Conservation (phyloP, 2,888 invertebrate species). For the Aquatica leii region DNA sequence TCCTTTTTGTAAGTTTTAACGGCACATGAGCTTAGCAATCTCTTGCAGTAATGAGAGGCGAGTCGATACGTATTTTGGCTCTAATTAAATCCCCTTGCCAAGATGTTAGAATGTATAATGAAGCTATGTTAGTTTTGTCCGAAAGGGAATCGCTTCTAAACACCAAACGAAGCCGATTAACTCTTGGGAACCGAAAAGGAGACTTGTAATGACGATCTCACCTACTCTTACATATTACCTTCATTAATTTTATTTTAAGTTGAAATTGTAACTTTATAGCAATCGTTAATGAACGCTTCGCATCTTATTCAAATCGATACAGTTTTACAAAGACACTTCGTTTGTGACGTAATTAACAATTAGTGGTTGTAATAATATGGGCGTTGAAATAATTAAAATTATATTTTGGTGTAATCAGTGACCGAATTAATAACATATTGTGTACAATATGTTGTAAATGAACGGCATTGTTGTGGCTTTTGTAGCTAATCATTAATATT, state of each 20-base stretch:
- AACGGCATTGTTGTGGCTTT: background rate
- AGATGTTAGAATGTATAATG: conserved; percentile 47
- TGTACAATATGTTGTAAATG: background rate
- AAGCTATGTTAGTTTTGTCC: conserved; percentile 44
- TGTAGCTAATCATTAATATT: no score
- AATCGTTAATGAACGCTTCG: conserved; percentile 40
- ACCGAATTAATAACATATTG: background rate
- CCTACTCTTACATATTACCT: conserved; percentile 42
- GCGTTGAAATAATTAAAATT: conserved; percentile 30
- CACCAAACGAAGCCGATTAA: conserved; percentile 50
- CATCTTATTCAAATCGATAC: conserved; percentile 26
- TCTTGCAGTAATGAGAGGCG: conserved; percentile 35
- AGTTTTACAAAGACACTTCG: conserved; percentile 21
- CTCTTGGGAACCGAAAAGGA: conserved; percentile 39
- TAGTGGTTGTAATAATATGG: conserved; percentile 33
- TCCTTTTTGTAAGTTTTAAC: conserved; percentile 32
- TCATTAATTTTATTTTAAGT: conserved; percentile 45
- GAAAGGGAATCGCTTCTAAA: conserved; percentile 38
- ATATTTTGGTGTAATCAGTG: conserved; percentile 18
- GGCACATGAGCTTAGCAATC: conserved; percentile 35
- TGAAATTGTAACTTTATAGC: conserved; percentile 39
- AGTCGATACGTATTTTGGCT: conserved; percentile 38
- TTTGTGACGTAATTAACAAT: conserved; percentile 34
- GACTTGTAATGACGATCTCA: conserved; percentile 43
- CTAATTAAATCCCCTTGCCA: conserved; percentile 45